A percentile compares a stretch with the other conserved stretches of the same genome.
phyloP scores from a whole-genome alignment of 2,113 vertebrate species.

The Oryctolagus cuniculus region mOryCun1.1 NC_091433.1:21039501-21040000 shows the following conservation, averaged over 20 bases:
- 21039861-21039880: conserved; percentile 50
- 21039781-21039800: conserved; percentile 44
- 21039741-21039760: conserved; percentile 54
- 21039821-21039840: conserved; percentile 8
- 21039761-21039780: conserved; percentile 70
- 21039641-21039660: neutral
- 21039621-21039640: conserved; percentile 32
- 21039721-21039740: neutral
- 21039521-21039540: neutral
- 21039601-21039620: conserved; percentile 37
- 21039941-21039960: conserved; percentile 42
- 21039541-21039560: neutral
- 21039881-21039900: conserved; percentile 55
- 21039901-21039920: conserved; percentile 61
- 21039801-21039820: conserved; percentile 46
- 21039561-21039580: conserved; percentile 33
- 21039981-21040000: conserved; percentile 15
- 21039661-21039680: neutral
- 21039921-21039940: conserved; percentile 10
- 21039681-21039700: neutral
- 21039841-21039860: conserved; percentile 18
- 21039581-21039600: neutral
- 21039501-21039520: neutral
- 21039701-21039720: neutral
- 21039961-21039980: conserved; percentile 44